Evolutionary conservation across 1,140 invertebrate species (phyloP), one percentile per base, ranked within the genome.

Genomic region (Drosophila insularis): DNA sequence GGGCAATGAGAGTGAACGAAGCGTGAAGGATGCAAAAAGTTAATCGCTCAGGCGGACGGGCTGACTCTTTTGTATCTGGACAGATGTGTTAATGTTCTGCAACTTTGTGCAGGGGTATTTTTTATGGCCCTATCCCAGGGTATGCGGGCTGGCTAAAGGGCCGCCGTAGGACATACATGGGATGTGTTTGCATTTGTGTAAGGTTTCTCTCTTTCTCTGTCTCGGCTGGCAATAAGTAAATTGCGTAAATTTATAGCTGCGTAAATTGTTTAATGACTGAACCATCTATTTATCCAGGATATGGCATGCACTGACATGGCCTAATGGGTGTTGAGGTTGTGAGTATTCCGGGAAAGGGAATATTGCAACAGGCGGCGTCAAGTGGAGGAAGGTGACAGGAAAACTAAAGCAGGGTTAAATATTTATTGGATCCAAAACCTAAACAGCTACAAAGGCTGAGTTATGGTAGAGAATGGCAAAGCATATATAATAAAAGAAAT

Each of bases 211-310:
- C n/a, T 50, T 7, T 35, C 32, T 35, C 32, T 50, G 17, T 50
- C 14, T 58, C 31, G 31, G 8, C 43, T 50, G 43, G 31, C 79
- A 75, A 81, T 90, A 90, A 90, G 82, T 90, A 84, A 90, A 90
- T 90, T 90, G 87, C 82, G 87, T 87, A 90, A 90, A 90, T 90
- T 90, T 90, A 90, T 90, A 68, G 82, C 87, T 90, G 82, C 78
- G 87, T 90, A 90, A 90, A 90, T 90, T 90, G 87, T 90, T 90
- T 90, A 90, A 90, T 90, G 87, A 90, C 87, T 90, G 78, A 81
- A 87, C 85, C 81, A 80, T 89, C 78, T 89, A 89, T 89, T 89
- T 89, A 89, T 78, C 74, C 71, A 40, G 77, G 19, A 62, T 68
- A 32, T 58, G 65, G 68, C 77, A 74, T 75, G 77, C 77, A 60